Evolutionary conservation across 2,888 invertebrate species (phyloP).

Genomic region (Microplitis manilae): DNA sequence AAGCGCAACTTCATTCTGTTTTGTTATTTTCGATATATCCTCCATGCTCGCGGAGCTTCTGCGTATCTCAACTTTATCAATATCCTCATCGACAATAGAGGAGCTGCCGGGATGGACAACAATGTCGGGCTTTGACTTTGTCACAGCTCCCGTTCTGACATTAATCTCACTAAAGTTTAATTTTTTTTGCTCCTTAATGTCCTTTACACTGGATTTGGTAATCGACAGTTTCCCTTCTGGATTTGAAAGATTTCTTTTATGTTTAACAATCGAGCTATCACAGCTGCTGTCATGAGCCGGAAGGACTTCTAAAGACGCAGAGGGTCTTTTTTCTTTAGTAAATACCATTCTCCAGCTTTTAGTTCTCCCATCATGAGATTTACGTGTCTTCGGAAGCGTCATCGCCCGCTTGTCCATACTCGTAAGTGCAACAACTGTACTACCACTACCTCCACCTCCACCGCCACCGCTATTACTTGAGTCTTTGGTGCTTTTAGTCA

Average conservation of each 20-base stretch:
- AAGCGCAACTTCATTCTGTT: conserved; percentile 60
- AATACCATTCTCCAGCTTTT: conserved; percentile 68
- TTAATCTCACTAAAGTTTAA: conserved; percentile 60
- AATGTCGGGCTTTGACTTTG: conserved; percentile 60
- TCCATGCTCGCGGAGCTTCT: conserved; percentile 70
- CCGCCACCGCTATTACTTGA: conserved; percentile 37
- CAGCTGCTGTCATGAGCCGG: conserved; percentile 50
- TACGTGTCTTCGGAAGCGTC: conserved; percentile 67
- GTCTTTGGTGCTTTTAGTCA: conserved; percentile 55
- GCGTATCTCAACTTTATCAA: conserved; percentile 66
- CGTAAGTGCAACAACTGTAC: conserved; percentile 52
- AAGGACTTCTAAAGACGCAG: conserved; percentile 65
- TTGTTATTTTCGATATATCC: conserved; percentile 68
- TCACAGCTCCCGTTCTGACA: conserved; percentile 46
- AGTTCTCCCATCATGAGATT: conserved; percentile 65
- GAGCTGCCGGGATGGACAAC: conserved; percentile 61
- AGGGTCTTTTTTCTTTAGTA: conserved; percentile 67
- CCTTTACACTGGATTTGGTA: conserved; percentile 43
- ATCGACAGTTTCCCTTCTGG: conserved; percentile 61
- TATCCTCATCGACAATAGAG: conserved; percentile 51
- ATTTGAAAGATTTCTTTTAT: conserved; percentile 64
- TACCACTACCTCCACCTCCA: conserved; percentile 47
- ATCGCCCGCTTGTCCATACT: conserved; percentile 65
- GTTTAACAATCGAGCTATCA: conserved; percentile 54
- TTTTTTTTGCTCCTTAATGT: conserved; percentile 47